Conservation (phyloP, 92 coral and sea anemone species). For the Galaxea fascicularis region DNA sequence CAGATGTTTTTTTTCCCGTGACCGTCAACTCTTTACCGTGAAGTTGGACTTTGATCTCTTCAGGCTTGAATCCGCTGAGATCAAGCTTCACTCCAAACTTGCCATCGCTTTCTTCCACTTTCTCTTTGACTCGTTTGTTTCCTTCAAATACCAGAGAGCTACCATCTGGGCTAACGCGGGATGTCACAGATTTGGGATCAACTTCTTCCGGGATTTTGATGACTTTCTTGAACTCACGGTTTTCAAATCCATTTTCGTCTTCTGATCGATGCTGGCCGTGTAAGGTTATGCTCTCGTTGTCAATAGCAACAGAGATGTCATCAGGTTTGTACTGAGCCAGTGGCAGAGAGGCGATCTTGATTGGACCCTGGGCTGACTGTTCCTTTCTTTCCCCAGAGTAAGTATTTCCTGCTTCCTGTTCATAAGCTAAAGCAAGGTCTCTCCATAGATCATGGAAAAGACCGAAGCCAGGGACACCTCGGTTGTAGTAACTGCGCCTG, state of each 20-base stretch:
- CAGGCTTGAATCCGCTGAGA: too few species aligned
- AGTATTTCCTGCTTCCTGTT: too few species aligned
- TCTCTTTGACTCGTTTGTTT: conserved; percentile 23
- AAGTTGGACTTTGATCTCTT: conserved; percentile 54
- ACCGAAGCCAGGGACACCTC: too few species aligned
- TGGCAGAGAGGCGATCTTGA: conserved; percentile 50
- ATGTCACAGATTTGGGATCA: conserved; percentile 49
- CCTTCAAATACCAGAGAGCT: conserved; percentile 45
- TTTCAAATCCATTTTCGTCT: conserved; percentile 19
- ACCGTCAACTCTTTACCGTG: too few species aligned
- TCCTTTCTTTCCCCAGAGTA: neutral
- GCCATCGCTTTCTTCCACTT: conserved; percentile 27
- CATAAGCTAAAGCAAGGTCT: neutral
- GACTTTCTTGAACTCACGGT: conserved; percentile 46
- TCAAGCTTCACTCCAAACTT: conserved; percentile 44
- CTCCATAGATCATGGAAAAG: too few species aligned
- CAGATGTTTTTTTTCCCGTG: too few species aligned
- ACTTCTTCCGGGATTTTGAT: conserved; percentile 52
- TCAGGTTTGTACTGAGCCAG: conserved; percentile 59
- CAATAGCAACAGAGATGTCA: conserved; percentile 49
- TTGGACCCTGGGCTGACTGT: neutral
- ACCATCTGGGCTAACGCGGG: conserved; percentile 38
- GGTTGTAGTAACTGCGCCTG: too few species aligned
- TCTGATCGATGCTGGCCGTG: conserved; percentile 58
- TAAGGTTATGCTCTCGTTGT: conserved; percentile 37